Base-by-base conservation (phyloP, 1,140 invertebrate genomes). In the Antheraea pernyi region DNA sequence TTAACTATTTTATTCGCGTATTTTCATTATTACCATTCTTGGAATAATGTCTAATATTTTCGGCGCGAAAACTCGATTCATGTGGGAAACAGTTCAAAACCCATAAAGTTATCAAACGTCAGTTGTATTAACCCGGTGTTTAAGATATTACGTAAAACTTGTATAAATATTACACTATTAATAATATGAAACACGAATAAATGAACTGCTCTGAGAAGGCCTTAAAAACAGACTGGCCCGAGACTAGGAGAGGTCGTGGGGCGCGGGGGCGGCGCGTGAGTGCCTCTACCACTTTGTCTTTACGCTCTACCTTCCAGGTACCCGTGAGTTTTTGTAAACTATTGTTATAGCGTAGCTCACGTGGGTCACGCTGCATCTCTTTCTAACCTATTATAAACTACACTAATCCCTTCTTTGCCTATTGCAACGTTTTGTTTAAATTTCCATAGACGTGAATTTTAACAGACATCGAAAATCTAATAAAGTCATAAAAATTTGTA, bases 301-400 rank as follows among this genome's bases (percentile, higher is more conserved):
- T 53, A 53, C 16, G 16, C 46, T 79, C 67, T 83, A 88, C 86
- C 84, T 88, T 85, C 83, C 88, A 90, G 89, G 88, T 90, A 91
- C 80, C 74, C 73, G 78, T 71, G 62, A 65, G 84, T 89, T 86
- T 88, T 88, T 85, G 73, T 83, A 80, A 84, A 81, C 87, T 88
- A 88, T 91, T 89, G 87, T 91, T 87, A n/a, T n/a, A 85, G 86
- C 79, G 67, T 79, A 80, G 76, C 82, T 86, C 89, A 90, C 88
- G 86, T 91, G 89, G 81, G 78, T 71, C 76, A 53, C 60, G 59
- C 48, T 37, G 65, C 68, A 39, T 88, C 81, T 79, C 80, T 80
- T 58, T 86, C 84, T 79, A 53, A 22, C 74, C 63, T 67, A 63
- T 46, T 58, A 59, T 59, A 65, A 76, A 73, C 53, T 67, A 61